Evolutionary conservation across 2,797 vertebrate species (phyloP), one percentile per base, ranked within the genome.

Genomic region (Aphelocoma californica): DNA sequence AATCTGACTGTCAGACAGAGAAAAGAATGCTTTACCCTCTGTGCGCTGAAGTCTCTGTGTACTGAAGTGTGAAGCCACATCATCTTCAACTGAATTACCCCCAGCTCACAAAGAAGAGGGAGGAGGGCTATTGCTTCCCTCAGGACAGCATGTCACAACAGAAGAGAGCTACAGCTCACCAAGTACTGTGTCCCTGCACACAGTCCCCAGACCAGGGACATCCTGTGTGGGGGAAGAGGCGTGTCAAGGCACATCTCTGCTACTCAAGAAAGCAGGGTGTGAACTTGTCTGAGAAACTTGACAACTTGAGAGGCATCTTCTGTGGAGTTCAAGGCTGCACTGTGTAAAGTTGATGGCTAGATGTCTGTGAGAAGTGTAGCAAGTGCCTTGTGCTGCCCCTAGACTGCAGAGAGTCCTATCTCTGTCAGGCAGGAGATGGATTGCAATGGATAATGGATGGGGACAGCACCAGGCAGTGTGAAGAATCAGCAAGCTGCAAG

Each of bases 31-130:
- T 95, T 81, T 83, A 50, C 45, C 29, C 47, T 78, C 57, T 81
- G 69, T 71, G 65, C 57, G 29, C 64, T 74, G 65, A 87, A 71
- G 67, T 54, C 29, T 70, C 44, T 93, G 90, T 73, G 84, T 61
- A 58, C 65, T 71, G 79, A 93, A 92, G 82, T 53, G 62, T 94
- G 72, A 91, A 93, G 75, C 61, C 65, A 45, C 72, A 90, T 96
- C 62, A 83, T 83, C 81, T 90, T 69, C 89, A 84, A 32, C 1
- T 91, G 81, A 83, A 58, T 87, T 92, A 83, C 34, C 34, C 17
- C 2, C 8, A 69, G 71, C 32, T 94, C 64, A 26, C 6, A 15
- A 65, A 47, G 82, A 88, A 71, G 38, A 62, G 14, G 28, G 57
- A 88, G 48, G 60, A 78, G 53, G 88, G 18, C 32, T 78, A 24